Evolutionary conservation across 2,113 vertebrate species (phyloP).

Genomic region (Ursus arctos): DNA sequence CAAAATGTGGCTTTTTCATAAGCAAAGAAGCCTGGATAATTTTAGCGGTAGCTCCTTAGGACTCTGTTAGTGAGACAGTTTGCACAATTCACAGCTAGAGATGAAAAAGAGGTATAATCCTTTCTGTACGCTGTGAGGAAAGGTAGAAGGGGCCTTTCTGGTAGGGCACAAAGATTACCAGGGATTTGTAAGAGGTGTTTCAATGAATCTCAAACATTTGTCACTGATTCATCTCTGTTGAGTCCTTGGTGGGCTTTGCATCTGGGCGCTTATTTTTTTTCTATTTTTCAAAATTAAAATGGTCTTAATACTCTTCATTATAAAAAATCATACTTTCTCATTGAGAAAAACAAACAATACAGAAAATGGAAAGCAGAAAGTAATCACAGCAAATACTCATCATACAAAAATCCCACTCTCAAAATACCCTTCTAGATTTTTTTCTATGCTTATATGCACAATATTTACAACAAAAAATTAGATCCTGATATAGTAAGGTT

Average conservation of each 20-base stretch:
- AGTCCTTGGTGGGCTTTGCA: conserved; percentile 8
- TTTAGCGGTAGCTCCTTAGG: background rate
- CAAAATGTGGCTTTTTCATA: background rate
- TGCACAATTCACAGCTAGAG: background rate
- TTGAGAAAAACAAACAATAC: background rate
- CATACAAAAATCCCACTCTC: background rate
- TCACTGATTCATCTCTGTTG: background rate
- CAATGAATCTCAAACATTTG: background rate
- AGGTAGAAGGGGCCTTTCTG: background rate
- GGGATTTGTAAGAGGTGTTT: background rate
- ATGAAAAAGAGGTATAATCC: background rate
- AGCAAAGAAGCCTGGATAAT: background rate
- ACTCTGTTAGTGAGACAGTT: background rate
- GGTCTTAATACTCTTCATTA: background rate
- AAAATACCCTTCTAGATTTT: background rate
- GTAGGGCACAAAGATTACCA: background rate
- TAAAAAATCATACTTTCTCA: background rate
- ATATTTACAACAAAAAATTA: background rate
- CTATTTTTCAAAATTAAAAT: conserved; percentile 53
- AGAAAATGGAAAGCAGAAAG: background rate
- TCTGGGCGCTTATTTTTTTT: background rate
- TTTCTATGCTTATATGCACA: background rate
- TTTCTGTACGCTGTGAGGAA: background rate
- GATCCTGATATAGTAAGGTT: background rate
- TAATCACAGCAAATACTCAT: background rate